phyloP scores from a whole-genome alignment of 2,797 vertebrate species.

The Sebastes oblongus region DNA sequence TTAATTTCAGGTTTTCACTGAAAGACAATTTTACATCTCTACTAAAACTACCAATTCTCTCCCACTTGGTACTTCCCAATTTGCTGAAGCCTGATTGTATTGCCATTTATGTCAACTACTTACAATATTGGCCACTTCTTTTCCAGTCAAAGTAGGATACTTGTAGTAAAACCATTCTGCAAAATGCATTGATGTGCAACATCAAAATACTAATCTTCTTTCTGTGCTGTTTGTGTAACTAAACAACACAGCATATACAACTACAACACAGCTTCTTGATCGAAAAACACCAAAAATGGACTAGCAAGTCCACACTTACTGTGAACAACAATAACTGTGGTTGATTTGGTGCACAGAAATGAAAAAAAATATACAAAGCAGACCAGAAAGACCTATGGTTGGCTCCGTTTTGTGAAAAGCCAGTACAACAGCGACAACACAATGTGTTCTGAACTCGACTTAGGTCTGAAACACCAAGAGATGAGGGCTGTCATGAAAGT shows the following conservation, averaged over 20 bases:
- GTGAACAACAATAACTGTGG: neutral
- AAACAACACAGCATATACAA: neutral
- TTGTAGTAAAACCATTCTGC: neutral
- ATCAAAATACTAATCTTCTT: neutral
- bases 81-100: neutral
- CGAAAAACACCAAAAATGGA: neutral
- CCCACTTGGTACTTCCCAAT: neutral
- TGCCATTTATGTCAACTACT: neutral
- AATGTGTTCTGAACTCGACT: neutral
- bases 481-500: slow-evolving; percentile 17
- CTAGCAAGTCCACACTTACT: neutral
- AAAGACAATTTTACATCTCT: slow-evolving; percentile 7
- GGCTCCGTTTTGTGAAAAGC: neutral
- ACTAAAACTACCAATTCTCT: neutral
- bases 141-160: neutral
- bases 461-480: slow-evolving; percentile 8
- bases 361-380: neutral
- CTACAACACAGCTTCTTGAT: neutral
- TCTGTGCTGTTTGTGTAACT: neutral
- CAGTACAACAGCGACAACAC: neutral
- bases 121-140: neutral
- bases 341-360: neutral
- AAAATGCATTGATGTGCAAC: neutral
- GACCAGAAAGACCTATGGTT: neutral
- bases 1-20: slow-evolving; percentile 10